Evolutionary conservation across 92 coral and sea anemone species (phyloP).

Genomic region (Umimayanthus kanabou): DNA sequence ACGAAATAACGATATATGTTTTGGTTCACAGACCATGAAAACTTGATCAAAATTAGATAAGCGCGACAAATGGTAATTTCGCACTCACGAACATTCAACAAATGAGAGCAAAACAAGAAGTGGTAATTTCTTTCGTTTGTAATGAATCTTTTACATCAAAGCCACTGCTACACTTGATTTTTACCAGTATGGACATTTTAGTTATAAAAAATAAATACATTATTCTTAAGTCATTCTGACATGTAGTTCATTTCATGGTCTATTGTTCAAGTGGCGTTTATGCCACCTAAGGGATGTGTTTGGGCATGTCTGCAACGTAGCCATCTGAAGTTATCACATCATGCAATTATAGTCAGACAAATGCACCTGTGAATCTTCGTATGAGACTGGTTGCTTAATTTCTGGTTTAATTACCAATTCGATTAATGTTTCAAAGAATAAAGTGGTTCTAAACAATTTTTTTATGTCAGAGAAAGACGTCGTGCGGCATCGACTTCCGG

Average conservation of each 20-base stretch:
- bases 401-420: background rate
- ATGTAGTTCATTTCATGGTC: background rate
- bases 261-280: conserved; percentile 2
- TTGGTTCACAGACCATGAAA: conserved; percentile 32
- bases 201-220: background rate
- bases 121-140: background rate
- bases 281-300: conserved; percentile 6
- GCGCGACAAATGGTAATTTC: conserved; percentile 35
- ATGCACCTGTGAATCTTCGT: background rate
- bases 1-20: conserved; percentile 26
- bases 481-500: conserved; percentile 12
- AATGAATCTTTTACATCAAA: background rate
- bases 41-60: conserved; percentile 40
- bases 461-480: background rate
- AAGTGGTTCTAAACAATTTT: background rate
- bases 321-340: background rate
- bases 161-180: background rate
- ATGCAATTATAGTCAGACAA: background rate
- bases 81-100: conserved; percentile 27
- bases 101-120: conserved; percentile 3
- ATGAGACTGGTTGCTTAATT: background rate
- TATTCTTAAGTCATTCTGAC: background rate
- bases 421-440: background rate
- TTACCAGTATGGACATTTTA: background rate
- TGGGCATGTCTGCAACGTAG: conserved; percentile 10